A percentile compares a stretch with the other conserved stretches of the same genome.
These are phyloP conservation scores for Ochotona curzoniae DNA, from an alignment of 2,113 vertebrate species.

Conservation along the genomic window DNA sequence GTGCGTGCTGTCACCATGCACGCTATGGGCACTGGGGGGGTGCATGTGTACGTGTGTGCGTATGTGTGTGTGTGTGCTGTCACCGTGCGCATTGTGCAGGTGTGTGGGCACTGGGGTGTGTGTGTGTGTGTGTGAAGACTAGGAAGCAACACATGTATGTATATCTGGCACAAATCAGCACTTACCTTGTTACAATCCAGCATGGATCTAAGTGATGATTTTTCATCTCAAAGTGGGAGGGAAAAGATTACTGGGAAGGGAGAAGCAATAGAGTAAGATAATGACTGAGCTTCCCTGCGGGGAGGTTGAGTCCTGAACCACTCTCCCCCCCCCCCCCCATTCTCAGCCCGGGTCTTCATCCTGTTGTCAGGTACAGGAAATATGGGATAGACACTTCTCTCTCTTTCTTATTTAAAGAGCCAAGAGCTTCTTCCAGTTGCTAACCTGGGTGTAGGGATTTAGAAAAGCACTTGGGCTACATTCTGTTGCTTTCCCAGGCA, in stretches of 20 bases:
- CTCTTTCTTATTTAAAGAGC: too few relatives aligned
- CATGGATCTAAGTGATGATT: not conserved
- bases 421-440: too few relatives aligned
- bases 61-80: not conserved
- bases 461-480: too few relatives aligned
- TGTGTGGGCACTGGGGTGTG: not conserved
- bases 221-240: not conserved
- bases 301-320: too few relatives aligned
- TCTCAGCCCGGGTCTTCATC: not conserved
- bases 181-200: not conserved
- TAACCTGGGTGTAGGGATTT: too few relatives aligned
- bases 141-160: not conserved
- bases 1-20: too few relatives aligned
- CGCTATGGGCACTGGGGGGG: too few relatives aligned
- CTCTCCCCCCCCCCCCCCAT: rapidly evolving
- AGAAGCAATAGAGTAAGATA: not conserved
- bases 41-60: too few relatives aligned
- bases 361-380: not conserved
- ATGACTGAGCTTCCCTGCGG: not conserved
- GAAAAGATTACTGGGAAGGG: not conserved
- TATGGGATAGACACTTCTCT: not conserved
- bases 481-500: too few relatives aligned
- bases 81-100: not conserved
- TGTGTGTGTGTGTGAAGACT: not conserved
- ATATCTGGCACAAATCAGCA: not conserved